Conservation (phyloP, 1,140 invertebrate species). For the Rhopalosiphum padi region DNA sequence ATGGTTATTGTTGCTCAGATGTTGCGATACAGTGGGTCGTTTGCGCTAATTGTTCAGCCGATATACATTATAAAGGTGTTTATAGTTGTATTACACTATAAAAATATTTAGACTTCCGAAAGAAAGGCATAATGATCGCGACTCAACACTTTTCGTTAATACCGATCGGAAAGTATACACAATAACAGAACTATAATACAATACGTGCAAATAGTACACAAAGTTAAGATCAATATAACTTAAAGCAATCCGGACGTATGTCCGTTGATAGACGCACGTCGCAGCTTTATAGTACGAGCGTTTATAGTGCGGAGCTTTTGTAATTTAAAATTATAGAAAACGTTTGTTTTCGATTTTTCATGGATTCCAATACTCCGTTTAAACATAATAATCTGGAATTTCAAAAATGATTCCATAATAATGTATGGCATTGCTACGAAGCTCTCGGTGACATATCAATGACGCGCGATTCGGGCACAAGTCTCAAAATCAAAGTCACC, state of each 20-base stretch:
- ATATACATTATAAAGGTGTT: neutral
- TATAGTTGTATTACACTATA: neutral
- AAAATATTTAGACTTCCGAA: neutral
- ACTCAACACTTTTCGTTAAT: neutral
- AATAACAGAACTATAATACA: neutral
- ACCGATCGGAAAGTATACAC: neutral
- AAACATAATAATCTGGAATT: neutral
- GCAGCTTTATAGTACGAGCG: neutral
- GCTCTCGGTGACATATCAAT: neutral
- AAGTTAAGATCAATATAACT: neutral
- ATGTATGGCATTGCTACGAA: neutral
- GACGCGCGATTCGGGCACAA: neutral
- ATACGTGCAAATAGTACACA: neutral
- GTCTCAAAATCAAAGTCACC: neutral
- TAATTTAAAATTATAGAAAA: neutral
- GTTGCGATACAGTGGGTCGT: neutral
- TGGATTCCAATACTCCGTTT: neutral
- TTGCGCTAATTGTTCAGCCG: neutral
- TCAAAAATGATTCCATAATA: neutral
- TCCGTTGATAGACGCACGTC: neutral
- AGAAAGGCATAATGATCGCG: neutral
- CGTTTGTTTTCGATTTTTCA: neutral
- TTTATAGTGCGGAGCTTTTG: neutral
- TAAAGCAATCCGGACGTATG: neutral
- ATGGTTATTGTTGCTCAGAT: neutral